Conservation (phyloP, 1,140 invertebrate species). For the Euwallacea fornicatus region DNA sequence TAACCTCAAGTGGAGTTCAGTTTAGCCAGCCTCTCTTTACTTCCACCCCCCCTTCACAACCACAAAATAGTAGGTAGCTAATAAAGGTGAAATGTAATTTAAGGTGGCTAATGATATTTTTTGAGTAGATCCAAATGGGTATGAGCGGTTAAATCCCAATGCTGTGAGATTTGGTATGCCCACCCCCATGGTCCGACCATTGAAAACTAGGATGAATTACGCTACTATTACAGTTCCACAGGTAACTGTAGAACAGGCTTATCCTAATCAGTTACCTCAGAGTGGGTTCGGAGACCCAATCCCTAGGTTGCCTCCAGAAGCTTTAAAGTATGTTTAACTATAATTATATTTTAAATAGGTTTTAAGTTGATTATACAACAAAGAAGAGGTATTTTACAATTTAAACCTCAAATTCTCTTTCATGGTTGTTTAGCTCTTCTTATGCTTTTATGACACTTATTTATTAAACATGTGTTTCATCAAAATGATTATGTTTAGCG, state of each 20-base stretch:
- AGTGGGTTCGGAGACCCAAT: constrained; percentile 31
- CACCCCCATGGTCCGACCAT: constrained; percentile 22
- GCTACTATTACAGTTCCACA: constrained; percentile 38
- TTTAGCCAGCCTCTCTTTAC: constrained; percentile 27
- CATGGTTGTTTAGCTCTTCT: too few relatives aligned
- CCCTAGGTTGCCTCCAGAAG: constrained; percentile 25
- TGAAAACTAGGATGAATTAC: constrained; percentile 39
- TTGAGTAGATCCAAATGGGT: constrained; percentile 42
- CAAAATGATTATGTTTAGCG: too few relatives aligned
- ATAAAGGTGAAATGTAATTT: background rate
- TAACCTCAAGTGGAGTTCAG: constrained; percentile 14
- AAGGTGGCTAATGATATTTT: background rate
- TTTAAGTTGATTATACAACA: background rate
- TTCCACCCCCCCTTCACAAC: background rate
- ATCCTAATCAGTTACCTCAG: constrained; percentile 24
- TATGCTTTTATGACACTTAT: too few relatives aligned
- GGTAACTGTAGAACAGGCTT: constrained; percentile 21
- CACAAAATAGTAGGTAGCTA: background rate
- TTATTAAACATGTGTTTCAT: too few relatives aligned
- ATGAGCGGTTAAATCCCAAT: constrained; percentile 43
- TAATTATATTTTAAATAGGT: background rate
- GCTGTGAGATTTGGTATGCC: constrained; percentile 42
- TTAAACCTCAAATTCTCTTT: background rate
- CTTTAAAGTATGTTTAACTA: background rate
- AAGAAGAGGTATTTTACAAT: background rate